phyloP scores from a whole-genome alignment of 2,797 vertebrate genomes.

The Gymnopithys bicolor region DNA sequence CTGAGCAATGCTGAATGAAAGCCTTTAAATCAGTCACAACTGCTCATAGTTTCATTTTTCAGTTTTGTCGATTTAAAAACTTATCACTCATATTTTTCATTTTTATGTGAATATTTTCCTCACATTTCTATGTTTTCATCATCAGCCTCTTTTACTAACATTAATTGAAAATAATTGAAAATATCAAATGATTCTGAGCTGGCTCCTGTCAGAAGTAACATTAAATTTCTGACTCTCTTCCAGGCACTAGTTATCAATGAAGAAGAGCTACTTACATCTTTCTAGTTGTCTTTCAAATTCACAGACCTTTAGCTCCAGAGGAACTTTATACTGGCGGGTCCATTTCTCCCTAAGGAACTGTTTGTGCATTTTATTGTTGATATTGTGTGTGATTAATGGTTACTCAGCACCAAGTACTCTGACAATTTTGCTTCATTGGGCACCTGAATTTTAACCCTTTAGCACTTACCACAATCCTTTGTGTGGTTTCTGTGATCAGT shows the following conservation, averaged over 20 bases:
- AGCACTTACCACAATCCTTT: neutral
- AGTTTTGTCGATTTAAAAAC: neutral
- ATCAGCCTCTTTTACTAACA: neutral
- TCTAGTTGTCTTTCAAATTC: neutral
- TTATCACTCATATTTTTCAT: neutral
- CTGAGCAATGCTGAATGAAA: neutral
- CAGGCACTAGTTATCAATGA: neutral
- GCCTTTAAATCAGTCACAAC: neutral
- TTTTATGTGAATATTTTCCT: neutral
- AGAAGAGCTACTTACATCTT: neutral
- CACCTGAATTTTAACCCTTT: neutral
- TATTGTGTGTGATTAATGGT: neutral
- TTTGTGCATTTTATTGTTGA: neutral
- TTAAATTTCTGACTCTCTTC: neutral
- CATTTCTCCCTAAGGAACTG: neutral
- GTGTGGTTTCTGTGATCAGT: neutral
- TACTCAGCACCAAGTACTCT: neutral
- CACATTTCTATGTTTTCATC: neutral
- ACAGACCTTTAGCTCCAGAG: neutral
- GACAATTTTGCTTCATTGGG: neutral
- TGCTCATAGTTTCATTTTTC: neutral
- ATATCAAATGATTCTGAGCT: neutral
- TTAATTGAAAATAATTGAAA: slow-evolving; percentile 2
- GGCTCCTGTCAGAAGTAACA: neutral
- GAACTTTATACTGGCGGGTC: neutral